Evolutionary conservation across 2,797 vertebrate genomes (phyloP).

Genomic region (Leuciscus waleckii): DNA sequence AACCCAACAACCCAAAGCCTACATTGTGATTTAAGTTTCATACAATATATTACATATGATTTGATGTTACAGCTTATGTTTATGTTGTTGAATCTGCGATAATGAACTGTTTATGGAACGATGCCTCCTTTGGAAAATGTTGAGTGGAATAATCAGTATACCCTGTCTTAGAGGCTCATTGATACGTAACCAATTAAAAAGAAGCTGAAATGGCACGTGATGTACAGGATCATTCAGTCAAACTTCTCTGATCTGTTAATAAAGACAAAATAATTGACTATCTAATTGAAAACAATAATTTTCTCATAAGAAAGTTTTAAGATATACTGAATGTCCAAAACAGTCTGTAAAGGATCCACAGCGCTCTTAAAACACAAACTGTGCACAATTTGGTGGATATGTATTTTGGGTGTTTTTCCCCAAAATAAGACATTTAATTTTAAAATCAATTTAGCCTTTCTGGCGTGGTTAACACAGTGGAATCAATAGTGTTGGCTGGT

Average conservation of each 20-base stretch:
- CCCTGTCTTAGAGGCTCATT: background rate
- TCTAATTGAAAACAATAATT: background rate
- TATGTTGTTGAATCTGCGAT: background rate
- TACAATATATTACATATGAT: slow-evolving; percentile 19
- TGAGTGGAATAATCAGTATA: background rate
- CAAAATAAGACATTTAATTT: background rate
- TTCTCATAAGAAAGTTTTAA: background rate
- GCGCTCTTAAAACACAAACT: background rate
- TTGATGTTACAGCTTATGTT: background rate
- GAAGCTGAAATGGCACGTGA: background rate
- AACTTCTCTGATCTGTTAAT: background rate
- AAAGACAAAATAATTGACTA: background rate
- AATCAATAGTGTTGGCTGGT: background rate
- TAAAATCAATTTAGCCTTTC: background rate
- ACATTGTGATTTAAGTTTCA: slow-evolving; percentile 15
- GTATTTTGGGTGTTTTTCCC: background rate
- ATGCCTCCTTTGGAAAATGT: background rate
- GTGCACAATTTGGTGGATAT: background rate
- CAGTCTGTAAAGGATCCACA: background rate
- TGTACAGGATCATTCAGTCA: background rate
- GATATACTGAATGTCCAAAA: background rate
- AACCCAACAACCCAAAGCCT: slow-evolving; percentile 41
- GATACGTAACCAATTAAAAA: background rate
- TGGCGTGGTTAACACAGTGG: background rate
- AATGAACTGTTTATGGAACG: background rate